Conservation (phyloP, 2,797 vertebrate species). For the Sebastes hubbsi region DNA sequence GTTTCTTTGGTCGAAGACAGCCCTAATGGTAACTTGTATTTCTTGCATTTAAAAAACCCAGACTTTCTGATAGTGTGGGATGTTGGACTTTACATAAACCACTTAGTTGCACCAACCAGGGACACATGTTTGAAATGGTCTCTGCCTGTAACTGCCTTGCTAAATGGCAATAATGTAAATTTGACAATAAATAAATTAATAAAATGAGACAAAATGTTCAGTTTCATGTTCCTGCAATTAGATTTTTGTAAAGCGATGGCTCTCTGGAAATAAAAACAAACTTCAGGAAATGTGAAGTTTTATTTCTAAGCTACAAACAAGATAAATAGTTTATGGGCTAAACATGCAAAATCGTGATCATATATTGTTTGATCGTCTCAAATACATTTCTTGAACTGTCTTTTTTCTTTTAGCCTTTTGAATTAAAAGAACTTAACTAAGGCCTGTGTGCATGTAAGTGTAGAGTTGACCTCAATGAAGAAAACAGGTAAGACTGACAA, state of each 20-base stretch:
- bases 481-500: not conserved
- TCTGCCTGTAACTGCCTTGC: not conserved
- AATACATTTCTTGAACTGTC: not conserved
- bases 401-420: not conserved
- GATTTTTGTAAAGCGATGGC: not conserved
- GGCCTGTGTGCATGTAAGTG: not conserved
- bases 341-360: not conserved
- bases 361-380: not conserved
- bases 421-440: not conserved
- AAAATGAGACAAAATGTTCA: not conserved
- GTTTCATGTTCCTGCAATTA: not conserved
- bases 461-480: not conserved
- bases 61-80: not conserved
- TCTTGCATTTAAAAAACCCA: not conserved
- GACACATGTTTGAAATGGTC: not conserved
- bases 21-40: not conserved
- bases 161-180: not conserved
- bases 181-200: not conserved
- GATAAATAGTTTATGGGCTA: not conserved
- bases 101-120: not conserved
- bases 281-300: not conserved
- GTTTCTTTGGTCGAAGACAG: accelerated
- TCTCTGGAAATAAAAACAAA: not conserved
- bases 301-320: not conserved
- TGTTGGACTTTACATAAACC: not conserved